A percentile compares a stretch with the other conserved stretches of the same genome.
Conservation (phyloP, 2,113 vertebrate species). For the Panthera leo region DNA sequence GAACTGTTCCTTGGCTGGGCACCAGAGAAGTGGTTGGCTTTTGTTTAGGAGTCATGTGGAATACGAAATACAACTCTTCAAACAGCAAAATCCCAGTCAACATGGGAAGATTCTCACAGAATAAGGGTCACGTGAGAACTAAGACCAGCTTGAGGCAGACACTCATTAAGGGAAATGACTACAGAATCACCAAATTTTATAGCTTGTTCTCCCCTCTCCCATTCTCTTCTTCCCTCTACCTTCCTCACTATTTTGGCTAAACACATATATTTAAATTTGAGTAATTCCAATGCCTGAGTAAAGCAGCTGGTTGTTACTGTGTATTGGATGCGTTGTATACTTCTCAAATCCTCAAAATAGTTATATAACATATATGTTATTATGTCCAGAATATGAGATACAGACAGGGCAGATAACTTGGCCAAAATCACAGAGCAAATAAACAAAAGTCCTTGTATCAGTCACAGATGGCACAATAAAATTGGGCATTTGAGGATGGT, state of each 20-base stretch:
- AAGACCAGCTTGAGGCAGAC: background rate
- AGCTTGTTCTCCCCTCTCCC: background rate
- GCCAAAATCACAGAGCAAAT: background rate
- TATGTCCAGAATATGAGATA: background rate
- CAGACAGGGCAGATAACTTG: background rate
- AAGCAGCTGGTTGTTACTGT: background rate
- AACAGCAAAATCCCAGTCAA: constrained; percentile 20
- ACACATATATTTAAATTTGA: background rate
- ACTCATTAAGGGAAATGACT: background rate
- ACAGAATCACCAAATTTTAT: background rate
- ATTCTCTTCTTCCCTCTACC: background rate
- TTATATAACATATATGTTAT: background rate
- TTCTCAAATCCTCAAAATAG: background rate
- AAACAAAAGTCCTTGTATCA: background rate
- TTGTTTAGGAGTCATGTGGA: background rate
- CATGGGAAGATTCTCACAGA: background rate
- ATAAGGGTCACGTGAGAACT: background rate
- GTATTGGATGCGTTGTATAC: background rate
- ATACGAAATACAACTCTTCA: constrained; percentile 26
- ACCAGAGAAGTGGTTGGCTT: constrained; percentile 25
- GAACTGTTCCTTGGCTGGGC: constrained; percentile 1
- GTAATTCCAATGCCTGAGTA: background rate
- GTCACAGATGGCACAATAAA: background rate
- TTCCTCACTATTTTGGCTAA: background rate
- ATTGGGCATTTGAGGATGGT: background rate